Percentiles rank a stretch among this genome's conserved stretches.
phyloP scores from a whole-genome alignment of 2,888 invertebrate genomes.

The Ophion obscuratus region DNA sequence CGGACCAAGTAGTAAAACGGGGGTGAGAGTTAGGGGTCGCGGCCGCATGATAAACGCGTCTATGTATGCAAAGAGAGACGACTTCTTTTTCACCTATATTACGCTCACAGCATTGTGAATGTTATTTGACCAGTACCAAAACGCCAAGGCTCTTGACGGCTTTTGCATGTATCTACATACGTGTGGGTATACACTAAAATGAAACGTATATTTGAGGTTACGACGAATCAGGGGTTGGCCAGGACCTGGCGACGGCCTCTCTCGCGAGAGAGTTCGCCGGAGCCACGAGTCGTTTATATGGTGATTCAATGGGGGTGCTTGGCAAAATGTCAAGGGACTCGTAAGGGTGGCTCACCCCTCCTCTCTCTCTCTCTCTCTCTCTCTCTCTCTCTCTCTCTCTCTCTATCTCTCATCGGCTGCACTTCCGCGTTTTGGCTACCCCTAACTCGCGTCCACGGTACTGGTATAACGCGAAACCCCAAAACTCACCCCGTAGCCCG shows the following conservation, averaged over 20 bases:
- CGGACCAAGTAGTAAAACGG: slow-evolving; percentile 43
- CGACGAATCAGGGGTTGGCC: slow-evolving; percentile 78
- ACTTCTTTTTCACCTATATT: slow-evolving; percentile 13
- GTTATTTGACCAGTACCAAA: slow-evolving; percentile 27
- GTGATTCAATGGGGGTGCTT: slow-evolving; percentile 80
- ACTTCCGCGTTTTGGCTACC: slow-evolving; percentile 68
- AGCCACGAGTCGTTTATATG: slow-evolving; percentile 80
- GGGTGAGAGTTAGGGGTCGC: slow-evolving; percentile 28
- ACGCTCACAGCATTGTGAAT: slow-evolving; percentile 16
- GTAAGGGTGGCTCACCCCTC: slow-evolving; percentile 71
- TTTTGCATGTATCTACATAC: neutral
- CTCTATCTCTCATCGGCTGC: neutral
- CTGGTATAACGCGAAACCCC: slow-evolving; percentile 59
- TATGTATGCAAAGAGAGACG: slow-evolving; percentile 19
- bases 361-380: slow-evolving; percentile 11
- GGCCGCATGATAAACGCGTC: neutral
- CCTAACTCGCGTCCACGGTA: slow-evolving; percentile 55
- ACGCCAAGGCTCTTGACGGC: slow-evolving; percentile 8
- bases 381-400: slow-evolving; percentile 19
- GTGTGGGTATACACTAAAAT: slow-evolving; percentile 66
- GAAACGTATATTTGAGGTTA: slow-evolving; percentile 81
- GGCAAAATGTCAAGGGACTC: slow-evolving; percentile 81
- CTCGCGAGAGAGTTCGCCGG: slow-evolving; percentile 54
- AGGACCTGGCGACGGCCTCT: slow-evolving; percentile 44
- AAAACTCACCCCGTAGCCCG: slow-evolving; percentile 43